Evolutionary conservation across 2,888 invertebrate genomes (phyloP).

Genomic region (Serrognathus titanus): DNA sequence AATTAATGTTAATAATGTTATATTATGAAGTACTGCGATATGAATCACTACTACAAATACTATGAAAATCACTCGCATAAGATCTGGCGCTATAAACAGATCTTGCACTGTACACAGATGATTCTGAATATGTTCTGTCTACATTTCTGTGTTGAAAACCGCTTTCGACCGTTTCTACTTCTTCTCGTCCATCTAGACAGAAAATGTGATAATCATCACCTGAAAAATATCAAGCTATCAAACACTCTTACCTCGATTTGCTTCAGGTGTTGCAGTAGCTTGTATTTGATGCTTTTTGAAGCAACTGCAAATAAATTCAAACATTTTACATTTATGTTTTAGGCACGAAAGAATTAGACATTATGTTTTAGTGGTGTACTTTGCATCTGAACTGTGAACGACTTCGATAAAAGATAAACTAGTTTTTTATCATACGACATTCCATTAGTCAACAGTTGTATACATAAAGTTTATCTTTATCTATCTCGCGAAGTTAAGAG

Average conservation of each 20-base stretch:
- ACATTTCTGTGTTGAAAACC: neutral
- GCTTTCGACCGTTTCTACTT: too few species aligned
- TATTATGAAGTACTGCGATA: constrained; percentile 8
- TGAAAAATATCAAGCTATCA: neutral
- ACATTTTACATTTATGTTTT: constrained; percentile 8
- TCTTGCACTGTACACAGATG: constrained; percentile 22
- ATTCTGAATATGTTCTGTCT: constrained; percentile 16
- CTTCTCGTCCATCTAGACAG: too few species aligned
- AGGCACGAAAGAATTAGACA: neutral
- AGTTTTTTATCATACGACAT: neutral
- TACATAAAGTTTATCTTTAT: neutral
- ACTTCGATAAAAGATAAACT: constrained; percentile 3
- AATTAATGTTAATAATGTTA: too few species aligned
- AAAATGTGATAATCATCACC: too few species aligned
- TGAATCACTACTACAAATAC: constrained; percentile 23
- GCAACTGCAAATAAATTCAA: constrained; percentile 13
- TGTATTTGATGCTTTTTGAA: constrained; percentile 5
- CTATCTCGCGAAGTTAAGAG: too few species aligned
- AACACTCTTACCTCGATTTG: neutral
- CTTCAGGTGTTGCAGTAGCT: neutral
- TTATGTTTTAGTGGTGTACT: neutral
- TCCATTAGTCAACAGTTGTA: neutral
- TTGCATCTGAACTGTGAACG: constrained; percentile 11
- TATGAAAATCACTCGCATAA: constrained; percentile 22
- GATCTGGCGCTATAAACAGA: constrained; percentile 24